Percentiles rank a stretch among this genome's conserved stretches.
phyloP scores from a whole-genome alignment of 2,888 invertebrate species.

The Chymomyza fuscimana region DNA sequence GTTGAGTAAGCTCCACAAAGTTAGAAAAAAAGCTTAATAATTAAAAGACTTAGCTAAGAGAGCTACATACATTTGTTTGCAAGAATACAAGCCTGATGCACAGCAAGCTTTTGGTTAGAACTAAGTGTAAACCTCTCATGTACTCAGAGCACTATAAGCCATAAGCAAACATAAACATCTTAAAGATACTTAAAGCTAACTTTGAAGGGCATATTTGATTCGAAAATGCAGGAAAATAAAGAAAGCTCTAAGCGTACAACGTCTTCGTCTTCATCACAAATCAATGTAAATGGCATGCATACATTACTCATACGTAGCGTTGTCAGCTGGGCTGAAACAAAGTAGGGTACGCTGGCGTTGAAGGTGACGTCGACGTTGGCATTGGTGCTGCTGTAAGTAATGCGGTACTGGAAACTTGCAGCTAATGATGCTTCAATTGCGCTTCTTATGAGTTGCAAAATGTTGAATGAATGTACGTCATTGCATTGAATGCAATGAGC shows the following conservation, averaged over 20 bases:
- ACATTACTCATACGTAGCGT: slow-evolving; percentile 65
- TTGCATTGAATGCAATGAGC: slow-evolving; percentile 57
- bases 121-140: not conserved
- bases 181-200: slow-evolving; percentile 32
- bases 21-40: too few relatives aligned
- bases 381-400: not conserved
- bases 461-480: slow-evolving; percentile 67
- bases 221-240: not conserved
- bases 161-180: not conserved
- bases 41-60: too few relatives aligned
- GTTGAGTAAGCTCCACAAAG: too few relatives aligned
- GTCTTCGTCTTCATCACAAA: slow-evolving; percentile 38
- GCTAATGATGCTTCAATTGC: slow-evolving; percentile 71
- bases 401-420: slow-evolving; percentile 49
- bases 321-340: slow-evolving; percentile 21
- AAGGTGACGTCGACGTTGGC: not conserved
- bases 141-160: not conserved
- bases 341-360: not conserved
- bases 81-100: not conserved
- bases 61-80: not conserved
- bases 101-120: not conserved
- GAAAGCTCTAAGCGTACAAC: not conserved
- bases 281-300: slow-evolving; percentile 67
- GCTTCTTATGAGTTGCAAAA: slow-evolving; percentile 67
- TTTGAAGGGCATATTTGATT: slow-evolving; percentile 13